A percentile compares a stretch with the other conserved stretches of the same genome.
These are phyloP conservation scores for Pammene aurita DNA, from an alignment of 2,888 invertebrate species.

Conservation along the genomic window DNA sequence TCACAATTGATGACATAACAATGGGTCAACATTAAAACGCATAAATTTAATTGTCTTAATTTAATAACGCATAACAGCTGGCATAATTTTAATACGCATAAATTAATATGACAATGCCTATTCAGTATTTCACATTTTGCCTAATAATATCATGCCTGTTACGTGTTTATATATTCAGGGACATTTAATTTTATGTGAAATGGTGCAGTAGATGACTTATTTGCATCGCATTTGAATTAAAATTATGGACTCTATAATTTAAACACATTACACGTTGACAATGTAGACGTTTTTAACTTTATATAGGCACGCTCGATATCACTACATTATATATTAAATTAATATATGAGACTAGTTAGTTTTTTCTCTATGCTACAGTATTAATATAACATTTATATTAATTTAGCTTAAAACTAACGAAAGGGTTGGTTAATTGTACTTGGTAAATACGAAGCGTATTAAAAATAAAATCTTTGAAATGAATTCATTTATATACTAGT, in stretches of 20 bases:
- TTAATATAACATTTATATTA: constrained; percentile 61
- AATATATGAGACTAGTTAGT: constrained; percentile 82
- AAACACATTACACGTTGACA: constrained; percentile 21
- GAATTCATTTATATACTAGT: constrained; percentile 45
- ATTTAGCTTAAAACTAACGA: constrained; percentile 55
- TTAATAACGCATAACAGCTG: neutral
- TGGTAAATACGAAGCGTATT: constrained; percentile 77
- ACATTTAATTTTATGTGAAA: neutral
- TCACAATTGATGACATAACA: neutral
- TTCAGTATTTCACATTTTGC: neutral
- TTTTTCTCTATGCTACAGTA: constrained; percentile 73
- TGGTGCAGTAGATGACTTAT: neutral
- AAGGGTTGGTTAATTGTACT: constrained; percentile 72
- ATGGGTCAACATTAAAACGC: neutral
- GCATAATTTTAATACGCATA: neutral
- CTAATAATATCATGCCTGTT: neutral
- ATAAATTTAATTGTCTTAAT: neutral
- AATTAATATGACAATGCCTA: neutral
- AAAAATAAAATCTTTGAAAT: constrained; percentile 65
- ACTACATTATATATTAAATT: constrained; percentile 77
- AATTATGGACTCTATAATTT: neutral
- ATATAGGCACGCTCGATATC: constrained; percentile 76
- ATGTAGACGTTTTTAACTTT: constrained; percentile 62
- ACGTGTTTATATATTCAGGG: neutral
- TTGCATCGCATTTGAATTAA: neutral